Percentiles rank a stretch among this genome's conserved stretches.
Conservation (phyloP, 2,113 vertebrate species). For the Cricetomys ansorgei region DNA sequence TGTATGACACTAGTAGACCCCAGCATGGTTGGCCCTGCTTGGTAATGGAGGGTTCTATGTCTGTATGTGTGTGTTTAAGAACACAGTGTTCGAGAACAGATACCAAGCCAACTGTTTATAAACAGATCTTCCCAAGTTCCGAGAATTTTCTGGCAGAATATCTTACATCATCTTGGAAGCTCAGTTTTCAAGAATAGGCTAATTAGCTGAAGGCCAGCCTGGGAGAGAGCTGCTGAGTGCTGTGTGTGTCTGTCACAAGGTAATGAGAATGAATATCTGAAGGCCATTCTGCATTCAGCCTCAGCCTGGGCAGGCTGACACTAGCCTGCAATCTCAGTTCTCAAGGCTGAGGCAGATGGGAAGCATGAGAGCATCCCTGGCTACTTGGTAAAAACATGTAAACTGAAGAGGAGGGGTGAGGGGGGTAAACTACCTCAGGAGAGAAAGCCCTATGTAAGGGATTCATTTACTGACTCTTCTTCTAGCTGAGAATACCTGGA, state of each 20-base stretch:
- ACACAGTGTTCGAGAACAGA: constrained; percentile 24
- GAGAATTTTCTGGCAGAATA: constrained; percentile 50
- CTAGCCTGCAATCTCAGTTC: background rate
- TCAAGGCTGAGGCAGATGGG: background rate
- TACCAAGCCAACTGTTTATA: constrained; percentile 22
- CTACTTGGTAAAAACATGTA: background rate
- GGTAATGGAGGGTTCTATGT: background rate
- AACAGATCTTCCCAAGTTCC: constrained; percentile 34
- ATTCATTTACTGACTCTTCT: background rate
- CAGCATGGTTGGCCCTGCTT: background rate
- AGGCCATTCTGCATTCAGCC: background rate
- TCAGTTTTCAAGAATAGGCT: background rate
- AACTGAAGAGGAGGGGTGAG: too few relatives aligned
- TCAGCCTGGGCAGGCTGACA: background rate
- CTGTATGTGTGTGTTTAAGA: constrained; percentile 20
- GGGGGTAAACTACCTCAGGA: background rate
- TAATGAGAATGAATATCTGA: background rate
- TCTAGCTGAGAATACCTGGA: background rate
- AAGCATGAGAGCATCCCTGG: background rate
- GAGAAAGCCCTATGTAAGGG: background rate
- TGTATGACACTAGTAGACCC: background rate
- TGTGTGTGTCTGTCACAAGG: background rate
- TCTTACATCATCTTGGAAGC: constrained; percentile 31
- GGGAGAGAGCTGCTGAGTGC: background rate
- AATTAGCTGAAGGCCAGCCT: background rate